These are phyloP conservation scores for Brachionus angularis DNA, from an alignment of 1,140 invertebrate genomes.

Conservation along the genomic window DNA sequence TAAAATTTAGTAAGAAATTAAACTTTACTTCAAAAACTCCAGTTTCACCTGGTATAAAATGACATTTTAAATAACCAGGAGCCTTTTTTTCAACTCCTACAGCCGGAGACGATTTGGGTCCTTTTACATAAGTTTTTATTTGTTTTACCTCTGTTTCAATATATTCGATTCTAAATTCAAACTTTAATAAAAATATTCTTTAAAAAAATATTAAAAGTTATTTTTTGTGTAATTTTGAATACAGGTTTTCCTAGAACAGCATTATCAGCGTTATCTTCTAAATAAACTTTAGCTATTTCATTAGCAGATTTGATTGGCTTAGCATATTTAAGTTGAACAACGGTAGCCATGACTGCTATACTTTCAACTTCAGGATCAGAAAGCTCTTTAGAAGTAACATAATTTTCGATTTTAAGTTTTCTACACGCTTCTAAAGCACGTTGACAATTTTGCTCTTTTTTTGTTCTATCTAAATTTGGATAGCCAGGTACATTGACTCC, in stretches of 20 bases:
- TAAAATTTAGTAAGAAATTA: slow-evolving; percentile 24
- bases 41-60: slow-evolving; percentile 79
- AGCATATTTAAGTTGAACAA: slow-evolving; percentile 79
- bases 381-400: slow-evolving; percentile 86
- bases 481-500: slow-evolving; percentile 62
- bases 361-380: slow-evolving; percentile 87
- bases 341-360: slow-evolving; percentile 90
- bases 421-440: slow-evolving; percentile 55
- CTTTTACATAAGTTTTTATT: slow-evolving; percentile 32
- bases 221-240: neutral
- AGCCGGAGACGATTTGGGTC: slow-evolving; percentile 14
- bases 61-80: slow-evolving; percentile 58
- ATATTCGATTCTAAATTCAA: slow-evolving; percentile 73
- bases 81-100: neutral
- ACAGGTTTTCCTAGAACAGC: slow-evolving; percentile 43
- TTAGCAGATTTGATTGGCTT: slow-evolving; percentile 61
- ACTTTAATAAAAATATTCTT: slow-evolving; percentile 61
- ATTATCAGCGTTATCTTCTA: slow-evolving; percentile 45
- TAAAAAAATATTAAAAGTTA: neutral
- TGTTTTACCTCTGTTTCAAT: slow-evolving; percentile 50
- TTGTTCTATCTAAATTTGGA: slow-evolving; percentile 25
- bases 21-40: slow-evolving; percentile 79
- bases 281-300: slow-evolving; percentile 49
- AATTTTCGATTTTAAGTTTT: slow-evolving; percentile 72
- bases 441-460: slow-evolving; percentile 46